phyloP scores from a whole-genome alignment of 2,113 vertebrate species.

The Nibea albiflora region DNA sequence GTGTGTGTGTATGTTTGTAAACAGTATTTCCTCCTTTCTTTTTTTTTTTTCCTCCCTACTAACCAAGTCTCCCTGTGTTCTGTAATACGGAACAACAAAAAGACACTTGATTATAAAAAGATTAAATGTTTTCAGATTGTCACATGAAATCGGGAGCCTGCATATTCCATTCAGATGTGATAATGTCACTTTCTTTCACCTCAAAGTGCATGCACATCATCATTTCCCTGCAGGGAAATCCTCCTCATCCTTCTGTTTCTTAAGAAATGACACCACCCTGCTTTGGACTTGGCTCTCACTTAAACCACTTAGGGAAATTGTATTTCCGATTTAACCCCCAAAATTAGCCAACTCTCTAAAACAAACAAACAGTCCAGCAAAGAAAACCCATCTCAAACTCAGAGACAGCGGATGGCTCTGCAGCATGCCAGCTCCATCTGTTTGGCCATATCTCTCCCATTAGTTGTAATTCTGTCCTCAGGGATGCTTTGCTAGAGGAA shows the following conservation, averaged over 20 bases:
- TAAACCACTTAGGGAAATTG: neutral
- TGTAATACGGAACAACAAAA: slow-evolving; percentile 10
- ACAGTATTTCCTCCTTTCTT: slow-evolving; percentile 17
- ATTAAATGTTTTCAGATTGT: slow-evolving; percentile 28
- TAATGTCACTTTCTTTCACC: neutral
- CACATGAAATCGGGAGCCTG: neutral
- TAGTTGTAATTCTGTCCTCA: slow-evolving; percentile 58
- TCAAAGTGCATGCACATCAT: neutral
- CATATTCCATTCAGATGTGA: neutral
- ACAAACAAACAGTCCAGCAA: slow-evolving; percentile 30
- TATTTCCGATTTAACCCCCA: slow-evolving; percentile 19
- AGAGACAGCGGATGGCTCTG: slow-evolving; percentile 17
- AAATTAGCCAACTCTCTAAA: slow-evolving; percentile 17
- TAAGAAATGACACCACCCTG: neutral
- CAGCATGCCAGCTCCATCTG: slow-evolving; percentile 67
- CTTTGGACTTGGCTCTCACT: neutral
- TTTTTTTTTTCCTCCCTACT: too few relatives aligned
- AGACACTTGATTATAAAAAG: slow-evolving; percentile 4
- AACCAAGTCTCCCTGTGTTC: slow-evolving; percentile 18
- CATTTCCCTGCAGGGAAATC: neutral
- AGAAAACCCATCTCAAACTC: slow-evolving; percentile 20
- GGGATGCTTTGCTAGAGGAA: slow-evolving; percentile 54
- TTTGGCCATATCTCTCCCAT: slow-evolving; percentile 63
- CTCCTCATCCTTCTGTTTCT: slow-evolving; percentile 3
- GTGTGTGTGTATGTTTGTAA: slow-evolving; percentile 24